Evolutionary conservation across 2,888 invertebrate genomes (phyloP).

Genomic region (Arctia plantaginis): DNA sequence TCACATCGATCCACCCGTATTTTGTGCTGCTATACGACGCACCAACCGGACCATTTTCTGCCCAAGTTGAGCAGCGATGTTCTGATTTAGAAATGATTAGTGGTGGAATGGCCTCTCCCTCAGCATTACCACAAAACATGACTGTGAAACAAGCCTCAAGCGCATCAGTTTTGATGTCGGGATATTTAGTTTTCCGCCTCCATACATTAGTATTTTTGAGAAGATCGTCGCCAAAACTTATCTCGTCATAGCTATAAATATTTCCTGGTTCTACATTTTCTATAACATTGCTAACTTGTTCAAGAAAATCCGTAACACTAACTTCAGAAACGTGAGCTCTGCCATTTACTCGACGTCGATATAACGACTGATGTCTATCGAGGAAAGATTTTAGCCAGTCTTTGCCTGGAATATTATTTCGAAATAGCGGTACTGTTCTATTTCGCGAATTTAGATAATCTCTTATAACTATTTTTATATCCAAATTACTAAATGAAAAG

Average conservation of each 20-base stretch:
- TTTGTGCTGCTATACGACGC: conserved; percentile 60
- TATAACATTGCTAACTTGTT: conserved; percentile 30
- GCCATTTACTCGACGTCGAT: not conserved
- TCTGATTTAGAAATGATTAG: conserved; percentile 61
- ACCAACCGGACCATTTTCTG: conserved; percentile 59
- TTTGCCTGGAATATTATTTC: conserved; percentile 48
- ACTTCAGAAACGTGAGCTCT: conserved; percentile 6
- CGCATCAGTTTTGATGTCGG: conserved; percentile 56
- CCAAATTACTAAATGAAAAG: conserved; percentile 44
- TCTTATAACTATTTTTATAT: conserved; percentile 34
- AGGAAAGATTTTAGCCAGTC: conserved; percentile 46
- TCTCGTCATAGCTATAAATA: conserved; percentile 63
- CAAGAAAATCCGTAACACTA: conserved; percentile 16
- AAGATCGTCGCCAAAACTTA: conserved; percentile 60
- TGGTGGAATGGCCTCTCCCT: conserved; percentile 55
- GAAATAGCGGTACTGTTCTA: conserved; percentile 34
- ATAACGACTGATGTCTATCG: conserved; percentile 20
- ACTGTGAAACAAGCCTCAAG: conserved; percentile 53
- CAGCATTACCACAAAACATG: conserved; percentile 62
- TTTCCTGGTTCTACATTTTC: conserved; percentile 40
- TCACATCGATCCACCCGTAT: conserved; percentile 51
- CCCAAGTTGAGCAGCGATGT: conserved; percentile 59
- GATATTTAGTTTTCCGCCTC: conserved; percentile 57
- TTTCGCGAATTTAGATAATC: conserved; percentile 37
- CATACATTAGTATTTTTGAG: conserved; percentile 49